A percentile compares a stretch with the other conserved stretches of the same genome.
These are phyloP conservation scores for Tridacna crocea DNA, from an alignment of 2,888 invertebrate genomes.

Conservation along the genomic window DNA sequence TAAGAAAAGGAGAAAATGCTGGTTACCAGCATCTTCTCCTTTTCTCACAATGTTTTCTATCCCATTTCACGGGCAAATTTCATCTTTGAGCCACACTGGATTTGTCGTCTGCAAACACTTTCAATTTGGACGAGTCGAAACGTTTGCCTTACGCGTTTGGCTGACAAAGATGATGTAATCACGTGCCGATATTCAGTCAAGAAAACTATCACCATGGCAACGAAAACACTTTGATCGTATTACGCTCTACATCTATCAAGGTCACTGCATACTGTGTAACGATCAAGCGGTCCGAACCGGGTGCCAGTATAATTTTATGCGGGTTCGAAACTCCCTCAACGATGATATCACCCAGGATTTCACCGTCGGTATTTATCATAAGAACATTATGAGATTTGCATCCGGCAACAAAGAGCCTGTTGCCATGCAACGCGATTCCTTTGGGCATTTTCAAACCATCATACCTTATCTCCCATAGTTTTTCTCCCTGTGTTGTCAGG, in stretches of 20 bases:
- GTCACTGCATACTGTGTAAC: constrained; percentile 65
- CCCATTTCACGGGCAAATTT: no score
- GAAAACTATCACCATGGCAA: constrained; percentile 52
- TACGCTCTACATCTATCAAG: constrained; percentile 64
- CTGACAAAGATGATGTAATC: no score
- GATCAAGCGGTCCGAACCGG: constrained; percentile 54
- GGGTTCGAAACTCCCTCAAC: constrained; percentile 63
- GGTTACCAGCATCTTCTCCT: no score
- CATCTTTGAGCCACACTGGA: no score
- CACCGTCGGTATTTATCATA: constrained; percentile 63
- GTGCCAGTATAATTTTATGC: constrained; percentile 58
- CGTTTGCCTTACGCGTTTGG: no score
- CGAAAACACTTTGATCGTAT: constrained; percentile 63
- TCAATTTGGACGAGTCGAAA: no score
- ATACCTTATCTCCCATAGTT: constrained; percentile 64
- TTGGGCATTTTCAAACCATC: constrained; percentile 63
- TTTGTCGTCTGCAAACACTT: no score
- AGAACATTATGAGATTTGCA: constrained; percentile 65
- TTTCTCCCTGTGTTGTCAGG: constrained; percentile 64
- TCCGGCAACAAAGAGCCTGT: constrained; percentile 65
- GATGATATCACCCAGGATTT: constrained; percentile 63
- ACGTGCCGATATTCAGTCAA: no score
- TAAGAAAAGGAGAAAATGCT: no score
- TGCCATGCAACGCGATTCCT: constrained; percentile 64
- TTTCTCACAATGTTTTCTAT: no score